Base-by-base conservation (phyloP, 1,140 invertebrate species). In the Drosophila carrolli region DNA sequence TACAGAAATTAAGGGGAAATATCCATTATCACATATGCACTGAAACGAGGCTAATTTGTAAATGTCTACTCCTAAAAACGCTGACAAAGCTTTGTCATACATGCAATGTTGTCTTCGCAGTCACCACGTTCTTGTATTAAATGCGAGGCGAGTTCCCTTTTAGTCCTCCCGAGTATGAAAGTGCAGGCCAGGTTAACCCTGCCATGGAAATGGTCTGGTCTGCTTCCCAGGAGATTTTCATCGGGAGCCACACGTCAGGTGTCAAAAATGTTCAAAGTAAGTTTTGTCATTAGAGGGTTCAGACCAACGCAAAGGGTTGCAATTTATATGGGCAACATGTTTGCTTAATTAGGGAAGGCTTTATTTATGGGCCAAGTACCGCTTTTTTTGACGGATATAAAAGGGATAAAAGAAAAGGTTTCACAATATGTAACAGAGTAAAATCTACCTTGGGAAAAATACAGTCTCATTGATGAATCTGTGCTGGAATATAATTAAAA, bases 41-140 rank as follows among this genome's bases (percentile, higher is more conserved):
- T 38, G 47, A 43, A 57, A 35, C 47, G 46, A 46, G 54, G 44
- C 55, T 77, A 75, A 86, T 86, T 86, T 83, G 88, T 86, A 80
- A 89, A 78, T 62, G 83, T 59, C 63, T 32, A 41, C 50, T 68
- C 23, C 67, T 61, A 46, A 27, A 27, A 51, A 32, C 56, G 35
- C 82, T 83, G 78, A 89, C 78, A 77, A 83, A 89, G 72, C 73
- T 89, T 67, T 77, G 72, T 78, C 79, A 77, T 70, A 83, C 83
- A 89, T 89, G 83, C 80, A 80, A 89, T 55, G 51, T 51, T 75
- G 89, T 89, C 86, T 59, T 88, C 47, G 79, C 58, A 77, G 79
- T 88, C 83, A 88, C 83, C 83, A 86, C 83, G 59, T 78, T 71
- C 65, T 16, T 55, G 73, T 48, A 62, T 10, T 32, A 55, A 74